These are phyloP conservation scores for Corythornis leucogaster DNA, from an alignment of 2,797 vertebrate genomes.

Conservation along the genomic window DNA sequence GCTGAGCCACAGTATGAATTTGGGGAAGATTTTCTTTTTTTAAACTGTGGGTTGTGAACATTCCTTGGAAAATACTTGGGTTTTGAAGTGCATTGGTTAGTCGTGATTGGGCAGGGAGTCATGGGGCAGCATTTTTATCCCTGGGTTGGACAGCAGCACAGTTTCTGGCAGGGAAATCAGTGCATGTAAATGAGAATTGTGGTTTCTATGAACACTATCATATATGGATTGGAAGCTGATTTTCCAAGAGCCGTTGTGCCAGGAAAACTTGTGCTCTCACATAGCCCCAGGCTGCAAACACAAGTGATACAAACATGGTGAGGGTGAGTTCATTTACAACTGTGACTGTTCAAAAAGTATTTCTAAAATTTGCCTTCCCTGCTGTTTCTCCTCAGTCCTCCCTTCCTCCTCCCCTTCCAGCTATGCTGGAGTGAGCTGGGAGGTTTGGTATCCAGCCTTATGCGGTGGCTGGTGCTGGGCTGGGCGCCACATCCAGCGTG, in stretches of 20 bases:
- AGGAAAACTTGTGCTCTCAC: constrained; percentile 58
- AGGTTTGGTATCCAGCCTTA: constrained; percentile 40
- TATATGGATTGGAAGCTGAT: constrained; percentile 66
- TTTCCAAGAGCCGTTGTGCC: constrained; percentile 49
- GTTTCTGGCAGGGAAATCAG: constrained; percentile 45
- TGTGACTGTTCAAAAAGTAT: constrained; percentile 45
- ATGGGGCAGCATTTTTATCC: constrained; percentile 24
- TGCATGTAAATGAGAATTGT: constrained; percentile 55
- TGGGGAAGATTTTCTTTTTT: constrained; percentile 26
- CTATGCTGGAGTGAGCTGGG: not conserved
- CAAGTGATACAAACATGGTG: constrained; percentile 51
- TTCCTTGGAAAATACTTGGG: constrained; percentile 47
- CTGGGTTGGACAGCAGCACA: not conserved
- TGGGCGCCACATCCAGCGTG: not conserved
- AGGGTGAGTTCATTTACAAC: constrained; percentile 59
- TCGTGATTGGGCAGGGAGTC: constrained; percentile 27
- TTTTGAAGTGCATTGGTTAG: constrained; percentile 6
- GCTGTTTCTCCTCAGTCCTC: constrained; percentile 15
- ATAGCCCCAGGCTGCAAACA: constrained; percentile 30
- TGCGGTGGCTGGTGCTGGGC: not conserved
- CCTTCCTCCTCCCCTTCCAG: constrained; percentile 21
- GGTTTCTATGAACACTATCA: constrained; percentile 65
- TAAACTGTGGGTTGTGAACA: not conserved
- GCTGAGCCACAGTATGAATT: not conserved
- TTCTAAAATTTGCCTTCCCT: constrained; percentile 51